phyloP scores from a whole-genome alignment of 2,113 vertebrate species.

The Cepphus grylle region DNA sequence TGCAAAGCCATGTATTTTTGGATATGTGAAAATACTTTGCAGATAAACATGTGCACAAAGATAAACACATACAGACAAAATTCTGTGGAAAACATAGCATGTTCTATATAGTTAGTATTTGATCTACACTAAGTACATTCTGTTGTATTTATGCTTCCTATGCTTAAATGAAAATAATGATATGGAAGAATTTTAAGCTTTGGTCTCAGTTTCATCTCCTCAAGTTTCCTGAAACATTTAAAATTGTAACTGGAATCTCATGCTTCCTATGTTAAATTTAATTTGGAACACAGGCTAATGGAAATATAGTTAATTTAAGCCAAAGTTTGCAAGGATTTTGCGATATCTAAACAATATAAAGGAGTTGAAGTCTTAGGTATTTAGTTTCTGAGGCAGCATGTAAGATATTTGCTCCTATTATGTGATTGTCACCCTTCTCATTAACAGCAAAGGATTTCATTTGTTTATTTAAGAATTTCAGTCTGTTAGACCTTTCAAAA shows the following conservation, averaged over 20 bases:
- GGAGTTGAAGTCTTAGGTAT: background rate
- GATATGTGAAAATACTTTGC: background rate
- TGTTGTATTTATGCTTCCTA: background rate
- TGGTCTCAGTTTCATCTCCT: background rate
- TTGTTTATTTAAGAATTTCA: background rate
- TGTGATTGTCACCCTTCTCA: background rate
- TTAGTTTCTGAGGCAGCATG: background rate
- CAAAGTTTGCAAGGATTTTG: background rate
- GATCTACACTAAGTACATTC: background rate
- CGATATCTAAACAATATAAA: background rate
- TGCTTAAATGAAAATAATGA: background rate
- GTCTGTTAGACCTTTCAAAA: background rate
- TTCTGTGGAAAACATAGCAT: background rate
- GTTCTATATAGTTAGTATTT: background rate
- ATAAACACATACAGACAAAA: background rate
- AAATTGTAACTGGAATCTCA: background rate
- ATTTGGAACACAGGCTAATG: background rate
- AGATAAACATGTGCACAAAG: background rate
- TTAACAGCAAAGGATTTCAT: background rate
- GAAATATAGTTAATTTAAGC: background rate
- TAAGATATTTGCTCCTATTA: background rate
- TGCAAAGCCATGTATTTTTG: background rate
- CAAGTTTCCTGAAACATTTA: background rate
- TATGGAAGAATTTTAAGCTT: background rate
- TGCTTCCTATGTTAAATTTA: background rate